These are phyloP conservation scores for Petromus typicus DNA, from an alignment of 2,113 vertebrate species.

Conservation along the genomic window DNA sequence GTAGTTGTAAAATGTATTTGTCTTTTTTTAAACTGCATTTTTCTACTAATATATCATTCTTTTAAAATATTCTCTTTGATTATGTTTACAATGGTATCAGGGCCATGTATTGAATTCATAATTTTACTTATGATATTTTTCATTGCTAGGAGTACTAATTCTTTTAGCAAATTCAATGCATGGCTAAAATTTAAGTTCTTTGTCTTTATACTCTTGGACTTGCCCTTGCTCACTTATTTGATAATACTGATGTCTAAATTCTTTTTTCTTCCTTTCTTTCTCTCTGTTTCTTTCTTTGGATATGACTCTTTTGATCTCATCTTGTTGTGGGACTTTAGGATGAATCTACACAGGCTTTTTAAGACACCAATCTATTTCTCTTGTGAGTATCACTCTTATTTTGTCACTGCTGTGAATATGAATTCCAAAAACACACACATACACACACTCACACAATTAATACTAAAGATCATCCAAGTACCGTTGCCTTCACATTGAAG, in stretches of 20 bases:
- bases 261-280: accelerated
- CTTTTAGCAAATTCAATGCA: neutral
- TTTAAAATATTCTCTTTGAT: neutral
- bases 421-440: neutral
- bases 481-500: neutral
- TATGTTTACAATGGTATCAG: neutral
- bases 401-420: neutral
- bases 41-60: neutral
- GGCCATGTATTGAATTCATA: neutral
- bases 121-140: neutral
- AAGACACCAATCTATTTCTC: neutral
- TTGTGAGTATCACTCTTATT: neutral
- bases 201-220: neutral
- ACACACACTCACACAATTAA: neutral
- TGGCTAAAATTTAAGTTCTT: neutral
- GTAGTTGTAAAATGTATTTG: neutral
- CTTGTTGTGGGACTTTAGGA: neutral
- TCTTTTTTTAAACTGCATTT: neutral
- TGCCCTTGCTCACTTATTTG: neutral
- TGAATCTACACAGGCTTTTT: neutral
- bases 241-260: neutral
- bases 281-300: neutral
- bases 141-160: neutral
- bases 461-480: neutral
- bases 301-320: neutral